Evolutionary conservation across 2,113 vertebrate species (phyloP).

Genomic region (Dicaeum eximium): DNA sequence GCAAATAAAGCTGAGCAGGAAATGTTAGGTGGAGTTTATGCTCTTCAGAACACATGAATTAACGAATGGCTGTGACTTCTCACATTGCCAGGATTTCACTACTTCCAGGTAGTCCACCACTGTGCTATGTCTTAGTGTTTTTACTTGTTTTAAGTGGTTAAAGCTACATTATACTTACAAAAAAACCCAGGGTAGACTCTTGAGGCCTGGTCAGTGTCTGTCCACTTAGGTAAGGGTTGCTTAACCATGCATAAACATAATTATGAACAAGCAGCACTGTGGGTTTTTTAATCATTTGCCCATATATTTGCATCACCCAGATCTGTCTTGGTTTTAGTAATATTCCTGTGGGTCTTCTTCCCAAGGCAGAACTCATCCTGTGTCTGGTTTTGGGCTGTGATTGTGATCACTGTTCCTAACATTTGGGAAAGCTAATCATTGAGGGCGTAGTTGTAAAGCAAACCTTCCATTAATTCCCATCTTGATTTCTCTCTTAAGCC

Average conservation of each 20-base stretch:
- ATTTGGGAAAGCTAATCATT: neutral
- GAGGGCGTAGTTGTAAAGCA: neutral
- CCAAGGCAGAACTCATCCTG: neutral
- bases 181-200: neutral
- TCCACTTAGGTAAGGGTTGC: neutral
- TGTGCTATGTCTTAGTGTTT: neutral
- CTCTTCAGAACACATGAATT: neutral
- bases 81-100: neutral
- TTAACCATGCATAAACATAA: neutral
- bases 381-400: neutral
- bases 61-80: neutral
- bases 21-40: neutral
- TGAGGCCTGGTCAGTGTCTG: neutral
- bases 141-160: neutral
- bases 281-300: neutral
- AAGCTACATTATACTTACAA: neutral
- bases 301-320: neutral
- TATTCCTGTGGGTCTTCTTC: neutral
- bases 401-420: neutral
- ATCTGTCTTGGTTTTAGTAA: neutral
- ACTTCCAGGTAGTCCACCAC: neutral
- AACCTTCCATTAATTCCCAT: neutral
- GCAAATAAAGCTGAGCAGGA: neutral
- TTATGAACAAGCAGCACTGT: neutral
- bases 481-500: conserved; percentile 73